Evolutionary conservation across 2,888 invertebrate species (phyloP), one percentile per base, ranked within the genome.

Genomic region (Cantharis nigra): DNA sequence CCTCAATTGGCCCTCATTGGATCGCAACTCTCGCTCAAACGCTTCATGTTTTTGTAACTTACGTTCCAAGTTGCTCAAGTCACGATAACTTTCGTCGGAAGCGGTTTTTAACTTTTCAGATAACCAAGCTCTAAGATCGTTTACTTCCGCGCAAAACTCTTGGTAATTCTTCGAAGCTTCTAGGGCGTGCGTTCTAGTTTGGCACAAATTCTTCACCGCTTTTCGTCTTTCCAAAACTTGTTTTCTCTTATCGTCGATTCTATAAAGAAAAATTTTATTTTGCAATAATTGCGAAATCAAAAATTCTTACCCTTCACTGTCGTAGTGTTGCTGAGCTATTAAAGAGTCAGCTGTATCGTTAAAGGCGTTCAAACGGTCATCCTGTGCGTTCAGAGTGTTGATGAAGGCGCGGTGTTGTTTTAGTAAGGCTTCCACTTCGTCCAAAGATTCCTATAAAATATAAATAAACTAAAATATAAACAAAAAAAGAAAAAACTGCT

Each of bases 1-100:
- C 71, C 97, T 90, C 10, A 98, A 90, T 84, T 98, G 96, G 13
- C 97, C 97, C 87, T 98, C 97, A 85, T 98, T 99, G 0, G 98
- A 97, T 70, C 96, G 92, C 18, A 99, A 89, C 86, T 99, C 99
- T 0, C 98, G 91, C 85, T 98, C 98, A 86, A 99, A 98, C 0
- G 98, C 98, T 87, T 98, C 97, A 86, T 99, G 99, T 85, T 98
- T 98, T 88, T 98, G 97, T 1, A 98, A 89, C 87, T 98, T 98
- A 0, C 97, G 91, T 81, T 97, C 97, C 14, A 97, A 89, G 87
- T 98, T 98, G 63, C 92, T 94, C 16, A 98, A 89, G 85, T 98
- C 98, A 16, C 97, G 91, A 88, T 98, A 98, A 78, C 95, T 97
- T 87, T 98, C 97, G 84, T 98, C 98, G 1, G 94, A 93, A 0